Evolutionary conservation across 2,888 invertebrate species (phyloP), one percentile per base, ranked within the genome.

Genomic region (Parelbella ahira): DNA sequence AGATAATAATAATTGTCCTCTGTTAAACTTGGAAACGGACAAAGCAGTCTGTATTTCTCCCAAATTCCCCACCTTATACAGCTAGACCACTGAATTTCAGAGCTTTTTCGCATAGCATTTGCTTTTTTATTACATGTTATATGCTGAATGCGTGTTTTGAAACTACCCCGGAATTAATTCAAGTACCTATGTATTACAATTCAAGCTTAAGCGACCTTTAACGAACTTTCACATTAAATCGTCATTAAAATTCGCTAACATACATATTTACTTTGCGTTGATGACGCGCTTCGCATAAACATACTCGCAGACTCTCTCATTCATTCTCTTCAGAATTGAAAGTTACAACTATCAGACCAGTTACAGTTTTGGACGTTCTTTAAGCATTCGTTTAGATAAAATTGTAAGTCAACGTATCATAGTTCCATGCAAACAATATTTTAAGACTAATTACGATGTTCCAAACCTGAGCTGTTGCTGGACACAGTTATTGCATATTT

Each of bases 391-490:
- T 20, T 48, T 56, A 48, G 47, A 28, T 41, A 20, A 34, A 34
- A 13, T 15, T 15, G 34, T 2, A 41, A 21, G 30, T 32, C 49
- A 50, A 48, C 49, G 37, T 51, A 34, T 52, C 43, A 49, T 51
- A 54, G 45, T 47, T 58, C 71, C 42, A 73, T 72, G 71, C 68
- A 58, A 58, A 60, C 54, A 58, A 59, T 54, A 58, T 34, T 56
- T 49, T 55, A 54, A 49, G 52, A 58, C 58, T 57, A 65, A 64
- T 65, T 54, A 58, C 67, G 58, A 54, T 60, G 61, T 63, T 57
- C 56, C 81, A 74, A 79, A 84, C 83, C 84, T 84, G 60, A 64
- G 37, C 50, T 72, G 63, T 30, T 57, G 64, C 55, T 78, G 72
- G 30, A 65, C 39, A 68, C 83, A 84, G 56, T 53, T 54, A 53